Base-by-base conservation (phyloP, 64 coral and sea anemone genomes). In the Acropora yongei region DNA sequence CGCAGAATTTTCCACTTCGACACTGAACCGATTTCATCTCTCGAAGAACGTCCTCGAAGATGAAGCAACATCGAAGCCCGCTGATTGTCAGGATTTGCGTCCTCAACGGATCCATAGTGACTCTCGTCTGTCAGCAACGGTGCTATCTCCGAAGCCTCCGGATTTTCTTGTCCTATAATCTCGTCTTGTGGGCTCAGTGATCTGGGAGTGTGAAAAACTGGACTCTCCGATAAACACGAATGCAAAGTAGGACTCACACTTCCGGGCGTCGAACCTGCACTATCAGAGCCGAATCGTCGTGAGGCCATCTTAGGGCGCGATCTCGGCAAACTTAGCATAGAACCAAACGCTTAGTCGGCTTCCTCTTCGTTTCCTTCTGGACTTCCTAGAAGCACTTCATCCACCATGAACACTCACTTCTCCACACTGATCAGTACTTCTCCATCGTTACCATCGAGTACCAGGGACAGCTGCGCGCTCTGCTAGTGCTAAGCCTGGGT, bases 131-230 rank as follows among this genome's bases (percentile, higher is more conserved):
- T 85, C 49, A 72, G 4, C 65, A 85, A 85, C 14, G 44, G 82
- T 48, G 61, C 1, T 18, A 8, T 42, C 17, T 58, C 79, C 2
- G 53, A 41, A 8, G 63, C 0, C 44, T 47, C 42, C 5, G 12
- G 17, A 5, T 48, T 30, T 45, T 45, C 40, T 7, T 6, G 16
- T 6, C 7, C 7, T 4, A 49, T 10, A 71, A 39, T 13, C 39
- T 49, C 82, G 66, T 30, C 17, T 9, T 20, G 41, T 20, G 82
- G 82, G 46, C 82, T 85, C 68, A 71, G 19, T 72, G 82, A 85
- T 18, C 82, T 42, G n/a, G 82, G 63, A 71, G 82, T 48, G 0
- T 20, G 16, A 39, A 85, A 85, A 47, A 20, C 19, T 48, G 82
- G 82, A 7, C 82, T 85, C 1, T 71, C 65, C 8, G 82, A 85